phyloP scores from a whole-genome alignment of 2,113 vertebrate genomes.

The Gymnocephalus cernua region DNA sequence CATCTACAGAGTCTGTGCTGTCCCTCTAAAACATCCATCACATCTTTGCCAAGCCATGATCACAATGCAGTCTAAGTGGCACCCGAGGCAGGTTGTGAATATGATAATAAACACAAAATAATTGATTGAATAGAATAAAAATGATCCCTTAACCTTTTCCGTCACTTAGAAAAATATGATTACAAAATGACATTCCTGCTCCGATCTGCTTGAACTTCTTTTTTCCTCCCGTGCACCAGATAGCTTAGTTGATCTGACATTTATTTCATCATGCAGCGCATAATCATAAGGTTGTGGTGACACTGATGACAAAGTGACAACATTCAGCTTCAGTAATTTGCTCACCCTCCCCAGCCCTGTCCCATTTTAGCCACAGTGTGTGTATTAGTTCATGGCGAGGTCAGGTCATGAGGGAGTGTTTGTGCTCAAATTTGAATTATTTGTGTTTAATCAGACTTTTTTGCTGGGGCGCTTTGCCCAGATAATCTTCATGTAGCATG shows the following conservation, averaged over 20 bases:
- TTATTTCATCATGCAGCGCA: constrained; percentile 29
- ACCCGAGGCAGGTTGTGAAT: background rate
- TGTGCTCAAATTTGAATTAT: constrained; percentile 39
- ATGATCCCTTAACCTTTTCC: background rate
- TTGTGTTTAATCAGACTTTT: constrained; percentile 47
- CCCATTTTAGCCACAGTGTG: constrained; percentile 41
- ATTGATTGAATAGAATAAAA: constrained; percentile 1
- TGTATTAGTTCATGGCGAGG: constrained; percentile 33
- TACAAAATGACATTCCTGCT: background rate
- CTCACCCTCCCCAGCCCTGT: background rate
- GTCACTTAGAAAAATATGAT: background rate
- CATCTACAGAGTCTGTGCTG: constrained; percentile 6
- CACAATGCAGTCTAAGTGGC: background rate
- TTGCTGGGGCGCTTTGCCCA: constrained; percentile 20
- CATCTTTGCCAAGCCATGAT: background rate
- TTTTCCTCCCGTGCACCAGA: background rate
- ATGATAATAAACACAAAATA: background rate
- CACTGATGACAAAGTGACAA: constrained; percentile 52
- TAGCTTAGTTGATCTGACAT: constrained; percentile 26
- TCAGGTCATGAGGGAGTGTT: constrained; percentile 33
- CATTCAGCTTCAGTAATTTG: constrained; percentile 39
- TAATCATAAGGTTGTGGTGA: constrained; percentile 40
- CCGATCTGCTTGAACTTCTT: background rate
- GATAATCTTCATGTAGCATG: constrained; percentile 12
- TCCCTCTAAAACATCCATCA: constrained; percentile 8